A percentile compares a stretch with the other conserved stretches of the same genome.
phyloP scores from a whole-genome alignment of 2,797 vertebrate genomes.

The Galago senegalensis region DNA sequence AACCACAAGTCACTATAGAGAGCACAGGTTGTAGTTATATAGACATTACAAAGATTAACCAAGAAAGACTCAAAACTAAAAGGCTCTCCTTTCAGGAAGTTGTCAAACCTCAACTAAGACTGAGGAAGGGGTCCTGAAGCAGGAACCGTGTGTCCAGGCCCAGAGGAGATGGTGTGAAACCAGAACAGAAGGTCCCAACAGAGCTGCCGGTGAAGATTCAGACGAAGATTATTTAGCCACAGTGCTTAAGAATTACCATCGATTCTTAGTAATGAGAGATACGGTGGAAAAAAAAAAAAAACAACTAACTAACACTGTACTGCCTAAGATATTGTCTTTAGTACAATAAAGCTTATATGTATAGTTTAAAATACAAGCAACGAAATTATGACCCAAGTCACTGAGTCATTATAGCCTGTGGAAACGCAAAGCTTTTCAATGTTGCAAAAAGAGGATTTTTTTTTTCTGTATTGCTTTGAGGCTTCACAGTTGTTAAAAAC shows the following conservation, averaged over 20 bases:
- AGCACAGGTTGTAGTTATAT: background rate
- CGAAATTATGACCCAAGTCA: background rate
- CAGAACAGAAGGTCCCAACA: background rate
- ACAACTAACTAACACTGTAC: background rate
- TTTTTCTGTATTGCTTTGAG: background rate
- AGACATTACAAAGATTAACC: background rate
- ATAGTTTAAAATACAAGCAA: constrained; percentile 30
- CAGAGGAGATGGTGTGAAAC: background rate
- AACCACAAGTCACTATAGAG: background rate
- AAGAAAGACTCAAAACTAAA: background rate
- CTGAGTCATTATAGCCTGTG: background rate
- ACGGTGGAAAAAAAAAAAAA: background rate
- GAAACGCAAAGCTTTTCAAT: constrained; percentile 19
- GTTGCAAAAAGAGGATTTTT: background rate
- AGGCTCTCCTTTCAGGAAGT: background rate
- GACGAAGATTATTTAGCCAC: background rate
- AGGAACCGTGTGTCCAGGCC: background rate
- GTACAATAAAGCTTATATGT: background rate
- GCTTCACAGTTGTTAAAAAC: constrained; percentile 57
- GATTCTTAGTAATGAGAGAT: background rate
- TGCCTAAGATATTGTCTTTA: background rate
- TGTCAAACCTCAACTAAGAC: background rate
- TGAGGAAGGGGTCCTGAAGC: background rate
- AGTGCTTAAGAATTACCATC: background rate
- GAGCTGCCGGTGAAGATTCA: background rate